phyloP scores from a whole-genome alignment of 2,113 vertebrate genomes.

The Pteronura brasiliensis region DNA sequence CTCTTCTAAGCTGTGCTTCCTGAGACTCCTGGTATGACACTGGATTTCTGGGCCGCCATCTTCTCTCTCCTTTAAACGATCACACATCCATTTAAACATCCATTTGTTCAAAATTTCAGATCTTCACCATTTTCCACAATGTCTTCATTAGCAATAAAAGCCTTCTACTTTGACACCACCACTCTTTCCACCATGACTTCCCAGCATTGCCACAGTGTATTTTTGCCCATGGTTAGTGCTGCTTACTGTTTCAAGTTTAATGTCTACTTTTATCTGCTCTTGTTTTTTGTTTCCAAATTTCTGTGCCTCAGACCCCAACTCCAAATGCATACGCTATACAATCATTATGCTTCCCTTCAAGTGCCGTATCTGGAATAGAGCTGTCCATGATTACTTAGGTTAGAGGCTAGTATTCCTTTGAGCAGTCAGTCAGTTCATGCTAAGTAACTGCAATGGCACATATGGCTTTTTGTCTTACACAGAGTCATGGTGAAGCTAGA shows the following conservation, averaged over 20 bases:
- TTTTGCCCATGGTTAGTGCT: not conserved
- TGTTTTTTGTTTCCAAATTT: not conserved
- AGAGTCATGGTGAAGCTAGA: not conserved
- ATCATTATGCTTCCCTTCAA: not conserved
- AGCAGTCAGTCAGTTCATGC: not conserved
- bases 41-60: too few species aligned
- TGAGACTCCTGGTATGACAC: not conserved
- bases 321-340: not conserved
- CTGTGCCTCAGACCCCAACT: not conserved
- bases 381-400: fast-evolving
- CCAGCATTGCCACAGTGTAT: not conserved
- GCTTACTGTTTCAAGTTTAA: not conserved
- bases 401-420: not conserved
- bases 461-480: not conserved
- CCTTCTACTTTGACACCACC: not conserved
- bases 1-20: not conserved
- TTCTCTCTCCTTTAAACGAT: not conserved
- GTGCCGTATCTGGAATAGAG: not conserved
- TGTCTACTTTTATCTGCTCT: not conserved
- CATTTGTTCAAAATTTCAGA: not conserved
- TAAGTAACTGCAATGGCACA: fast-evolving
- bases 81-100: not conserved
- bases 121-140: not conserved
- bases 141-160: not conserved
- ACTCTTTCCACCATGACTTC: not conserved